Conservation (phyloP, 92 coral and sea anemone genomes). For the Plumapathes pennacea region DNA sequence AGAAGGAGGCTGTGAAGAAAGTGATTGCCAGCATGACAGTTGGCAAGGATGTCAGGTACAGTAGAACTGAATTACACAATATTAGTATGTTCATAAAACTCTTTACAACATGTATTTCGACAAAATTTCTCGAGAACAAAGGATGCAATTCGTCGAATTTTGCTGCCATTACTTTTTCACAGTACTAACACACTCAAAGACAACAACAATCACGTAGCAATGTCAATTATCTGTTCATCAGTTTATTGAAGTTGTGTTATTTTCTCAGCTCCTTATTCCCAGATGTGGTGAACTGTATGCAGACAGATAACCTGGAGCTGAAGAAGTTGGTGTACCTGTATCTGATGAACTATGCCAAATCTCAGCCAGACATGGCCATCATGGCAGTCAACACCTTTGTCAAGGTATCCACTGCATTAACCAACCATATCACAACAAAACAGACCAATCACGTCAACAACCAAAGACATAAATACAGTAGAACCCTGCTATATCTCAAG, state of each 20-base stretch:
- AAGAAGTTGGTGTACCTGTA: slow-evolving; percentile 94
- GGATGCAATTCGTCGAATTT: neutral
- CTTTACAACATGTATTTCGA: too few species aligned
- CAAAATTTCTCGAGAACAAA: too few species aligned
- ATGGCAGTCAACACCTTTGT: slow-evolving; percentile 99
- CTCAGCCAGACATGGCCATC: slow-evolving; percentile 99
- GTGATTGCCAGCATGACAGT: slow-evolving; percentile 99
- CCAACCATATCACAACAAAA: too few species aligned
- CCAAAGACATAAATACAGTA: too few species aligned
- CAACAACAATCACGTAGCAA: too few species aligned
- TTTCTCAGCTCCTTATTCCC: slow-evolving; percentile 86
- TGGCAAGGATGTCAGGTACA: slow-evolving; percentile 99
- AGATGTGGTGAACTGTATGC: slow-evolving; percentile 99
- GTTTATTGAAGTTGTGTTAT: neutral
- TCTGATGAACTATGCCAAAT: slow-evolving; percentile 98
- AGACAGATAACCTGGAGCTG: slow-evolving; percentile 94
- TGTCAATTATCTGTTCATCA: neutral
- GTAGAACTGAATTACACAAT: too few species aligned
- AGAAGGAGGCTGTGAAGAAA: slow-evolving; percentile 98
- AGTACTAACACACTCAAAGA: too few species aligned
- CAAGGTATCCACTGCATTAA: too few species aligned
- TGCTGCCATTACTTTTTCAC: neutral
- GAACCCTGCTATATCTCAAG: too few species aligned
- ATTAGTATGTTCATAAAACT: too few species aligned
- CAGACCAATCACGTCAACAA: too few species aligned